Conservation (phyloP, 2,797 vertebrate species). For the Phalanger gymnotis region DNA sequence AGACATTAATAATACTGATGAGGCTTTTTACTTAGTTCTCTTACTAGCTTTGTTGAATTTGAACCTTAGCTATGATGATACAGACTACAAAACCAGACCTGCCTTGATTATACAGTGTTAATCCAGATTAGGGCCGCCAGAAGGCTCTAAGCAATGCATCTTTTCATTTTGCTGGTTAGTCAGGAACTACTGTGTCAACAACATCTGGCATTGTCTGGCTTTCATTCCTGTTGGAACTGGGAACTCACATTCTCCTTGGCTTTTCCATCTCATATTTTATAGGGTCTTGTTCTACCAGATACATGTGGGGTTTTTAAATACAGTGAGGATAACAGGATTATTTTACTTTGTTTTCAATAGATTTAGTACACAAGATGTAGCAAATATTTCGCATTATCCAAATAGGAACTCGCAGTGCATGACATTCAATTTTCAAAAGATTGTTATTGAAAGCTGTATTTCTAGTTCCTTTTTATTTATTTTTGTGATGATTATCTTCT, state of each 20-base stretch:
- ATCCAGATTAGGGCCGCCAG: background rate
- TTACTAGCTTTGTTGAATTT: background rate
- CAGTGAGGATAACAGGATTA: conserved; percentile 3
- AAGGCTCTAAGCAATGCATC: background rate
- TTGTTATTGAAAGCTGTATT: background rate
- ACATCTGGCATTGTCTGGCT: background rate
- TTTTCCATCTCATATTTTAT: background rate
- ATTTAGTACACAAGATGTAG: background rate
- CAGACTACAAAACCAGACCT: background rate
- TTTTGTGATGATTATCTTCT: conserved; percentile 8
- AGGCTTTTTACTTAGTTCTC: background rate
- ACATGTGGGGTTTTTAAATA: background rate
- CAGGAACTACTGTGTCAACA: background rate
- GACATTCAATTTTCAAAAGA: background rate
- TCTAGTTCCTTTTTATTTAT: background rate
- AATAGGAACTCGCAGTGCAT: background rate
- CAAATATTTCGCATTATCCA: background rate
- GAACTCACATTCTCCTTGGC: background rate
- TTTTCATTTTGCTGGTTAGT: background rate
- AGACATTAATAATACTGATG: background rate
- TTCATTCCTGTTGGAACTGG: background rate
- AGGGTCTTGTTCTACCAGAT: background rate
- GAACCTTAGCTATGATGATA: background rate
- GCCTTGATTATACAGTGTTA: background rate
- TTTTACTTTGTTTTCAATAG: background rate